Evolutionary conservation across 1,140 invertebrate species (phyloP).

Genomic region (Aphelenchoides fujianensis): DNA sequence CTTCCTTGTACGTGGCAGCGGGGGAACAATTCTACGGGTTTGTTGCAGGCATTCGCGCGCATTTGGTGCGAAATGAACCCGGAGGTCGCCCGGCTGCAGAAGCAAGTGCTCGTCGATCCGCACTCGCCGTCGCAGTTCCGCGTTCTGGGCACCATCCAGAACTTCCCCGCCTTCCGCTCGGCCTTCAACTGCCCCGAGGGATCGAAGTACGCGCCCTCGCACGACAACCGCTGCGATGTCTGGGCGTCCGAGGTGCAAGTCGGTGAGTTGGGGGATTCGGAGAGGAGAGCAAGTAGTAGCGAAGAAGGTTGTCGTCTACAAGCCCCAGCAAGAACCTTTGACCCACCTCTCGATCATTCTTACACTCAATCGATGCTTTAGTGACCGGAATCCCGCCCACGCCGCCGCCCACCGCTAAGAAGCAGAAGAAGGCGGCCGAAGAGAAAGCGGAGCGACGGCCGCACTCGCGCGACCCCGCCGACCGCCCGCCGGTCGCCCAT

Average conservation of each 20-base stretch:
- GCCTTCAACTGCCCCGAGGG: slow-evolving; percentile 53
- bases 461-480: no score
- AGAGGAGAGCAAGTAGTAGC: no score
- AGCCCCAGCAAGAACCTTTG: no score
- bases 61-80: slow-evolving; percentile 27
- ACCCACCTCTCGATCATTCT: no score
- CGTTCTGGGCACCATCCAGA: slow-evolving; percentile 53
- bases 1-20: slow-evolving; percentile 32
- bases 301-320: no score
- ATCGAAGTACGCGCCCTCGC: slow-evolving; percentile 34
- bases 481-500: no score
- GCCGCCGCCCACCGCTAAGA: no score
- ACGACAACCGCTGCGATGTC: slow-evolving; percentile 51
- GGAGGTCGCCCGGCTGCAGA: neutral
- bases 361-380: no score
- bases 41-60: slow-evolving; percentile 11
- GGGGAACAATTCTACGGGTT: neutral
- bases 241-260: slow-evolving; percentile 37
- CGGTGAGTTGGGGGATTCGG: no score
- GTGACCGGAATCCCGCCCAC: neutral
- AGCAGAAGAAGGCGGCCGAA: no score
- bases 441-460: no score
- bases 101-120: slow-evolving; percentile 38
- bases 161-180: slow-evolving; percentile 56
- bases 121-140: slow-evolving; percentile 53